phyloP scores from a whole-genome alignment of 1,140 invertebrate species.

The Phocides pigmalion region DNA sequence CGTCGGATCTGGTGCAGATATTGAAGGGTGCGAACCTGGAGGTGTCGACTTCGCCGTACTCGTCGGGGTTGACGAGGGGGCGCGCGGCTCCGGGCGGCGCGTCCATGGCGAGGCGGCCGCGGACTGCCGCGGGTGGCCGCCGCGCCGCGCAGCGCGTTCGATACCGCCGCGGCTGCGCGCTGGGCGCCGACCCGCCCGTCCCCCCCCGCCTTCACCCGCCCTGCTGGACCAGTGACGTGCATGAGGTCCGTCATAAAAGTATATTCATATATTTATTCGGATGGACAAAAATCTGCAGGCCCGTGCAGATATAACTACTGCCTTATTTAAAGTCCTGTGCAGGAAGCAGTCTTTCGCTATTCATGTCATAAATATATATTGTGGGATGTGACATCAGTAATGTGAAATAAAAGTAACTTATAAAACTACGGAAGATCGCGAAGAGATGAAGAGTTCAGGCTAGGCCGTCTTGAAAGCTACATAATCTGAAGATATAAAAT shows the following conservation, averaged over 20 bases:
- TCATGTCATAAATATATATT: too few species aligned
- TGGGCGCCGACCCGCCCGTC: slow-evolving; percentile 16
- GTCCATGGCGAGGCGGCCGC: slow-evolving; percentile 50
- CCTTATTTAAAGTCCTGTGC: not conserved
- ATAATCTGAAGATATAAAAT: too few species aligned
- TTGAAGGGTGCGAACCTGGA: slow-evolving; percentile 58
- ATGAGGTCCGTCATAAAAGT: not conserved
- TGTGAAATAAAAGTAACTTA: too few species aligned
- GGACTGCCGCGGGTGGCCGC: slow-evolving; percentile 22
- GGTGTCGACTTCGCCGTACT: slow-evolving; percentile 76
- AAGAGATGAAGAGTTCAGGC: too few species aligned
- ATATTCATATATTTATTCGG: not conserved
- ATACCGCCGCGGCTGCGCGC: slow-evolving; percentile 42
- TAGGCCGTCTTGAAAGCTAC: too few species aligned
- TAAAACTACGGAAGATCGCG: too few species aligned
- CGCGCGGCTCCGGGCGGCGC: slow-evolving; percentile 49
- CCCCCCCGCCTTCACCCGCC: slow-evolving; percentile 1
- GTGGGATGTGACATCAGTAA: too few species aligned
- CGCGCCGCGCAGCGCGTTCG: slow-evolving; percentile 31
- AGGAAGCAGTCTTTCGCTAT: too few species aligned
- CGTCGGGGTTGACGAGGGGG: slow-evolving; percentile 74
- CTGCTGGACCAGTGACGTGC: not conserved
- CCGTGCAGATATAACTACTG: not conserved
- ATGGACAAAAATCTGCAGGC: not conserved
- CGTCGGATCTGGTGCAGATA: not conserved